phyloP scores from a whole-genome alignment of 2,888 invertebrate genomes.

The Luperina nickerlii region DNA sequence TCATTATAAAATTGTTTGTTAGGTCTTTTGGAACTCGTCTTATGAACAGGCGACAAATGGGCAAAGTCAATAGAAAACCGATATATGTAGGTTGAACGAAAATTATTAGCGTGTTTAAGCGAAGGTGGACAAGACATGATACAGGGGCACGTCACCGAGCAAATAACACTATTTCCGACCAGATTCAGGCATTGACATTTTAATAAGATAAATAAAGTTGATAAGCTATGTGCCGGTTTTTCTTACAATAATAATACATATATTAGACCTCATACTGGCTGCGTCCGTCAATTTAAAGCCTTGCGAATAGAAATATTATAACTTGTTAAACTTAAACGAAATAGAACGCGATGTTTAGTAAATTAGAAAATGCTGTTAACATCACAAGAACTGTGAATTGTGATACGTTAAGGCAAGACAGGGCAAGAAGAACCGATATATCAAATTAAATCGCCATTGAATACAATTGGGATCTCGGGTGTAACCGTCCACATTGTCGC shows the following conservation, averaged over 20 bases:
- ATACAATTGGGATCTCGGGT: slow-evolving; percentile 77
- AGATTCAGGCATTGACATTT: slow-evolving; percentile 53
- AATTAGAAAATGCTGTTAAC: slow-evolving; percentile 41
- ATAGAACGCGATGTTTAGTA: slow-evolving; percentile 7
- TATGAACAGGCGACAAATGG: slow-evolving; percentile 6
- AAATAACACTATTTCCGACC: slow-evolving; percentile 37
- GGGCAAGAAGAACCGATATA: slow-evolving; percentile 74
- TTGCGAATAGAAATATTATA: neutral
- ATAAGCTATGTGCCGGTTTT: slow-evolving; percentile 34
- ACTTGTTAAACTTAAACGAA: neutral
- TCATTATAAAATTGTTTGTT: slow-evolving; percentile 22
- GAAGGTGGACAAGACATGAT: slow-evolving; percentile 60
- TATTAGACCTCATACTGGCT: slow-evolving; percentile 16
- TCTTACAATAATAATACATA: slow-evolving; percentile 11
- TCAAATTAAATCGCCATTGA: slow-evolving; percentile 83
- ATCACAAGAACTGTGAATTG: slow-evolving; percentile 53
- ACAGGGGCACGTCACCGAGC: slow-evolving; percentile 25
- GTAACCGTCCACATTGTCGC: slow-evolving; percentile 62
- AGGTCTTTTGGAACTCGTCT: slow-evolving; percentile 28
- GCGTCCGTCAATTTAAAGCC: neutral
- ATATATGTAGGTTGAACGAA: slow-evolving; percentile 37
- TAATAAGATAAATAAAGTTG: slow-evolving; percentile 27
- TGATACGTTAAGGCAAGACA: slow-evolving; percentile 49
- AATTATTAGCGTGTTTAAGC: slow-evolving; percentile 45
- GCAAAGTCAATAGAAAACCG: slow-evolving; percentile 33